Conservation (phyloP, 2,888 invertebrate species). For the Gastracanthus pulcherrimus region DNA sequence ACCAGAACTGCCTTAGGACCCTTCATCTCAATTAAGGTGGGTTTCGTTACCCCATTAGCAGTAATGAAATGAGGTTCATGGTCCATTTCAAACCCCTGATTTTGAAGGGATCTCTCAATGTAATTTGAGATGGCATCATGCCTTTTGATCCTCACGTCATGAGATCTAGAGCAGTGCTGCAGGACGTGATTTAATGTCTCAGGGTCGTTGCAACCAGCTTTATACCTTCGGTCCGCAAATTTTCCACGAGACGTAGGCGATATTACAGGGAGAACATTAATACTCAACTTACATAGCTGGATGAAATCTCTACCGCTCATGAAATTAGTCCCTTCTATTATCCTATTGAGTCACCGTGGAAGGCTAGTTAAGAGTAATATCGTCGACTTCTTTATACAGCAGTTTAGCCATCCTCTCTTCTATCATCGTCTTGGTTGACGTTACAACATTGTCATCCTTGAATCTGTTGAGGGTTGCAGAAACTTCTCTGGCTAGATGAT, state of each 20-base stretch:
- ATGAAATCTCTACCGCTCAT: constrained; percentile 48
- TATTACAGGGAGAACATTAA: constrained; percentile 45
- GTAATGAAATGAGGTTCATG: constrained; percentile 58
- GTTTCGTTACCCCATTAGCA: constrained; percentile 64
- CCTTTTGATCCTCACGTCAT: constrained; percentile 68
- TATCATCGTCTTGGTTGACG: background rate
- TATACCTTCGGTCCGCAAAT: constrained; percentile 8
- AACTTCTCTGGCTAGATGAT: background rate
- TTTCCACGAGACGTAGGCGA: constrained; percentile 32
- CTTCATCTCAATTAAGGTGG: constrained; percentile 65
- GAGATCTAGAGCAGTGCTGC: constrained; percentile 55
- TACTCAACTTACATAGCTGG: constrained; percentile 27
- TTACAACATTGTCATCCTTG: background rate
- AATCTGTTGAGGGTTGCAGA: background rate
- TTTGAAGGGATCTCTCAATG: constrained; percentile 59
- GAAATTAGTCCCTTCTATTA: constrained; percentile 34
- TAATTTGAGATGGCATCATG: constrained; percentile 65
- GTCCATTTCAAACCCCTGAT: background rate
- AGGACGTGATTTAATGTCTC: constrained; percentile 53
- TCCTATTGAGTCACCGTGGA: constrained; percentile 39
- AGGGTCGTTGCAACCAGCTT: constrained; percentile 24
- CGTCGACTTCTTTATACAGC: constrained; percentile 34
- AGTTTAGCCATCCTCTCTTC: background rate
- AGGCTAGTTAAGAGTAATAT: background rate
- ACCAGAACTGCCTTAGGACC: constrained; percentile 64